A percentile compares a stretch with the other conserved stretches of the same genome.
These are phyloP conservation scores for Acrobasis repandana DNA, from an alignment of 2,888 invertebrate species.

Conservation along the genomic window DNA sequence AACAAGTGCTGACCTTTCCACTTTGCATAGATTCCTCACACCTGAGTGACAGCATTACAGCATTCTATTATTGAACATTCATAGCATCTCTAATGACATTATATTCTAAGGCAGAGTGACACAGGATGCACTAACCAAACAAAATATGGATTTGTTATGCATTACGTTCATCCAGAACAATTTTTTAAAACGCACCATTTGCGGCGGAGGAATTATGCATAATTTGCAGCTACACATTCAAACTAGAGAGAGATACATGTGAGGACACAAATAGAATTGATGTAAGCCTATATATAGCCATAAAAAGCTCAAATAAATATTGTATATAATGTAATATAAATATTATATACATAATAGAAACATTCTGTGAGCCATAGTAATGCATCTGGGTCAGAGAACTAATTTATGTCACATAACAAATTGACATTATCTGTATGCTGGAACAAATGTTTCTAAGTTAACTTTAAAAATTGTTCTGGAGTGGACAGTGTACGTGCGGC, in stretches of 20 bases:
- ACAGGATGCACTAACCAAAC: constrained; percentile 73
- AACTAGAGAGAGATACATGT: constrained; percentile 2
- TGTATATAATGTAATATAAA: constrained; percentile 12
- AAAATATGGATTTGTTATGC: constrained; percentile 56
- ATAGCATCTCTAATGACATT: constrained; percentile 53
- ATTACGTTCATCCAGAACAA: constrained; percentile 73
- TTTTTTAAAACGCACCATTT: constrained; percentile 51
- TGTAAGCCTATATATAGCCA: constrained; percentile 18
- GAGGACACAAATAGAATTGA: constrained; percentile 11
- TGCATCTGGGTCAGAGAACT: constrained; percentile 7
- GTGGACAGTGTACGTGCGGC: constrained; percentile 67
- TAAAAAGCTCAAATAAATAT: constrained; percentile 18
- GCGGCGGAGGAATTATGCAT: constrained; percentile 57
- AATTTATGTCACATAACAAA: not conserved
- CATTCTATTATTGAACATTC: constrained; percentile 61
- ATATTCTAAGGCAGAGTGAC: constrained; percentile 64
- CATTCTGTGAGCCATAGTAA: not conserved
- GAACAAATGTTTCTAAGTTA: constrained; percentile 2
- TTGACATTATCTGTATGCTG: not conserved
- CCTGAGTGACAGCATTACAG: constrained; percentile 48
- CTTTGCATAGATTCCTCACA: constrained; percentile 59
- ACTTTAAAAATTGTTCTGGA: constrained; percentile 62
- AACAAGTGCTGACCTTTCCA: constrained; percentile 49
- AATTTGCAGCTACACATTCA: constrained; percentile 17
- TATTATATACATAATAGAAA: constrained; percentile 5